phyloP scores from a whole-genome alignment of 1,140 invertebrate genomes.

The Lepidurus couesii region DNA sequence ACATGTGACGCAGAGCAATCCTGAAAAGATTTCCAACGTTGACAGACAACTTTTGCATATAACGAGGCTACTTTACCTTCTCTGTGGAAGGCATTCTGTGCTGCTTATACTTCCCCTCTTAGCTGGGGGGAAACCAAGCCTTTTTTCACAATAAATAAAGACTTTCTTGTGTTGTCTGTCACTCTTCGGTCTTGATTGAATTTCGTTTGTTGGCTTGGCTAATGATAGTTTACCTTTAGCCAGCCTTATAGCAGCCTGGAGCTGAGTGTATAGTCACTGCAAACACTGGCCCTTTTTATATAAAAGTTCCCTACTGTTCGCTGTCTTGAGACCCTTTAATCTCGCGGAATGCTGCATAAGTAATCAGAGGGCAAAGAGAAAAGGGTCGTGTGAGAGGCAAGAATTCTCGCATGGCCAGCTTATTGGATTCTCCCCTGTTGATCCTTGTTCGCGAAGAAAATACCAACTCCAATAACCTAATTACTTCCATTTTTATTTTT shows the following conservation, averaged over 20 bases:
- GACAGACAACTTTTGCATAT: conserved; percentile 3
- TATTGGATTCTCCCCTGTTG: background rate
- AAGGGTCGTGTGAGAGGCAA: background rate
- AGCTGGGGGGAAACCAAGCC: too few species aligned
- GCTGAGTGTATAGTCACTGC: background rate
- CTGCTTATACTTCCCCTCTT: too few species aligned
- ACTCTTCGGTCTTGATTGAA: background rate
- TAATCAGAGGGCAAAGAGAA: background rate
- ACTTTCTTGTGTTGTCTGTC: background rate
- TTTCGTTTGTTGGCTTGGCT: background rate
- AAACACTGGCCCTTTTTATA: background rate
- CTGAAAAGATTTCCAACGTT: conserved; percentile 7
- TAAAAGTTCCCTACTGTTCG: background rate
- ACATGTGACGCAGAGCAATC: background rate
- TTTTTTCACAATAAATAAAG: too few species aligned
- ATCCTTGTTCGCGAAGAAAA: background rate
- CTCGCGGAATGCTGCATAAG: conserved; percentile 9
- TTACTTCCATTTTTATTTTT: background rate
- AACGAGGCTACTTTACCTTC: background rate
- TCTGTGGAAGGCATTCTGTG: background rate
- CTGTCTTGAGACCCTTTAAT: background rate
- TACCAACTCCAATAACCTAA: conserved; percentile 1
- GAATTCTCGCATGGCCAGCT: background rate
- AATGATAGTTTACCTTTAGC: background rate
- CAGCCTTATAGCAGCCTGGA: background rate